These are phyloP conservation scores for Drosophila lacertosa DNA, from an alignment of 1,140 invertebrate species.

Conservation along the genomic window DNA sequence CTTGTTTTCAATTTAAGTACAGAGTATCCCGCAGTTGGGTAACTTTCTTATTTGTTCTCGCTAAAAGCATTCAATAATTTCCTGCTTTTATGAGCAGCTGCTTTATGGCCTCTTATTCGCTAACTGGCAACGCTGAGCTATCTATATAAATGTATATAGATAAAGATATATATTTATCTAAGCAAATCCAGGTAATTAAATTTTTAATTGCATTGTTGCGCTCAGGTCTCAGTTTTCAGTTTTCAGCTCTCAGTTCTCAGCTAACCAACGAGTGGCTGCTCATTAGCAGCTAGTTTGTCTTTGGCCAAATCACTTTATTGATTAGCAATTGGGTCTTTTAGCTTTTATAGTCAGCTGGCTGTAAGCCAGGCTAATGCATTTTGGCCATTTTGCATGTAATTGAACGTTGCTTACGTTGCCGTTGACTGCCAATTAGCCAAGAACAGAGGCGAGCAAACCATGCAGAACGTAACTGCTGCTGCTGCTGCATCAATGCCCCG, in stretches of 20 bases:
- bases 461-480: background rate
- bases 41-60: background rate
- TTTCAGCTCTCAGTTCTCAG: no score
- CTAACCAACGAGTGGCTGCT: constrained; percentile 26
- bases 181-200: constrained; percentile 60
- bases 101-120: constrained; percentile 11
- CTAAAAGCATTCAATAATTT: constrained; percentile 43
- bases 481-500: constrained; percentile 25
- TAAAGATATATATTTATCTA: constrained; percentile 14
- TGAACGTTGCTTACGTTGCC: constrained; percentile 27
- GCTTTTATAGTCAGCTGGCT: constrained; percentile 14
- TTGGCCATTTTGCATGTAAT: constrained; percentile 42
- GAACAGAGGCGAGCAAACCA: constrained; percentile 10
- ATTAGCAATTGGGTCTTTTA: constrained; percentile 31
- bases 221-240: no score
- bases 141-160: background rate
- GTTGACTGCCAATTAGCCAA: constrained; percentile 68
- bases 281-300: constrained; percentile 39
- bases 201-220: constrained; percentile 64
- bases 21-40: background rate
- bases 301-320: constrained; percentile 35
- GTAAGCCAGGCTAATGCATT: constrained; percentile 48
- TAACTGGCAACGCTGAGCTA: no score
- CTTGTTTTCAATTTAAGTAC: background rate
- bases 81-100: constrained; percentile 31